phyloP scores from a whole-genome alignment of 2,113 vertebrate genomes.

The Arothron firmamentum region DNA sequence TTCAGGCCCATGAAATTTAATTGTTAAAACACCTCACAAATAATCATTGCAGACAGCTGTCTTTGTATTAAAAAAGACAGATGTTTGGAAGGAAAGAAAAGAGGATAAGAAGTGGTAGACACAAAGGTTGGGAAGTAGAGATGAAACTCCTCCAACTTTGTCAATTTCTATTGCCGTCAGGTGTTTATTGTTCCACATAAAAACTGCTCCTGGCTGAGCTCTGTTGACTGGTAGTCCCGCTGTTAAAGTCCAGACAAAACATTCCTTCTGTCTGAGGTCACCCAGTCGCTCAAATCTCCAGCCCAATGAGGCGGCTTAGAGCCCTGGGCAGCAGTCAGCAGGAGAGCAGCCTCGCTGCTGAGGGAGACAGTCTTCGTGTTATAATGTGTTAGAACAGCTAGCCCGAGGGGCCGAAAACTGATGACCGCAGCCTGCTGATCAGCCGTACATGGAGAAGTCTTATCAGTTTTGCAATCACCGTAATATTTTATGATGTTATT shows the following conservation, averaged over 20 bases:
- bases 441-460: too few species aligned
- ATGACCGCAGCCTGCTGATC: conserved; percentile 16
- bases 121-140: not conserved
- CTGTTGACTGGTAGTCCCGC: conserved; percentile 40
- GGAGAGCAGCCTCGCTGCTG: conserved; percentile 20
- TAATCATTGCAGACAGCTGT: not conserved
- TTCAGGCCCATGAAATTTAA: not conserved
- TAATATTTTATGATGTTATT: too few species aligned
- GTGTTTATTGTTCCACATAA: not conserved
- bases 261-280: conserved; percentile 75
- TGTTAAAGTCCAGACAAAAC: conserved; percentile 64
- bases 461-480: too few species aligned
- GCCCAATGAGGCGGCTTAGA: conserved; percentile 58
- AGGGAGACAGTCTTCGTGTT: conserved; percentile 9
- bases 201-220: conserved; percentile 14
- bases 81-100: too few species aligned
- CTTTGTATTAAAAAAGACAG: not conserved
- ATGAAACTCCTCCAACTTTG: conserved; percentile 3
- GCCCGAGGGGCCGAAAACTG: conserved; percentile 22
- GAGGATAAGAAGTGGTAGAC: not conserved
- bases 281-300: conserved; percentile 57
- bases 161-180: not conserved
- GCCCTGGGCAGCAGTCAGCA: conserved; percentile 50
- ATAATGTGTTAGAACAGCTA: conserved; percentile 34
- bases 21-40: not conserved